These are phyloP conservation scores for Chelonus insularis DNA, from an alignment of 1,140 invertebrate species.

Conservation along the genomic window DNA sequence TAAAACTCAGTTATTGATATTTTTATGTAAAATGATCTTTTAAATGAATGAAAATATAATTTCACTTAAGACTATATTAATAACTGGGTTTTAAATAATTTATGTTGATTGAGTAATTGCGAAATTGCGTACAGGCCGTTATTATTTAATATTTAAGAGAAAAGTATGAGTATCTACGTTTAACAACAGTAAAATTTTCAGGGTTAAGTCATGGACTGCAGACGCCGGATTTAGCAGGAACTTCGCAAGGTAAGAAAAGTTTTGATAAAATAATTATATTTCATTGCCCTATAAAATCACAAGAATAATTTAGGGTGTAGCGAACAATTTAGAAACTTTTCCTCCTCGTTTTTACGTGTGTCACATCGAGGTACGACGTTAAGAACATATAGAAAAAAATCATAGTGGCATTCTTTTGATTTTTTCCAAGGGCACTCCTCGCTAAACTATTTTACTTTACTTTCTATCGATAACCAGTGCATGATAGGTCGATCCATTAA, in stretches of 20 bases:
- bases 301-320: constrained; percentile 34
- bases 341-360: constrained; percentile 25
- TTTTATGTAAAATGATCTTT: no score
- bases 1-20: no score
- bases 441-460: constrained; percentile 36
- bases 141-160: constrained; percentile 24
- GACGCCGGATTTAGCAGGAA: constrained; percentile 74
- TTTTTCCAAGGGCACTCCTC: constrained; percentile 41
- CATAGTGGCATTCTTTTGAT: constrained; percentile 40
- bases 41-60: no score
- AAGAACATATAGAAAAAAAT: no score
- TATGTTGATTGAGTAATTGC: constrained; percentile 40
- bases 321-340: constrained; percentile 19
- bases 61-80: no score
- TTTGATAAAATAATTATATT: constrained; percentile 10
- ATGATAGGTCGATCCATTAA: constrained; percentile 22
- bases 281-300: constrained; percentile 44
- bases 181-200: constrained; percentile 63
- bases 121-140: constrained; percentile 57
- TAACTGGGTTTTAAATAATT: not conserved
- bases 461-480: constrained; percentile 41
- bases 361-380: constrained; percentile 23
- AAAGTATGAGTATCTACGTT: constrained; percentile 46
- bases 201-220: constrained; percentile 68
- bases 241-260: constrained; percentile 79